Evolutionary conservation across 1,140 invertebrate genomes (phyloP).

Genomic region (Tetramorium simillimum): DNA sequence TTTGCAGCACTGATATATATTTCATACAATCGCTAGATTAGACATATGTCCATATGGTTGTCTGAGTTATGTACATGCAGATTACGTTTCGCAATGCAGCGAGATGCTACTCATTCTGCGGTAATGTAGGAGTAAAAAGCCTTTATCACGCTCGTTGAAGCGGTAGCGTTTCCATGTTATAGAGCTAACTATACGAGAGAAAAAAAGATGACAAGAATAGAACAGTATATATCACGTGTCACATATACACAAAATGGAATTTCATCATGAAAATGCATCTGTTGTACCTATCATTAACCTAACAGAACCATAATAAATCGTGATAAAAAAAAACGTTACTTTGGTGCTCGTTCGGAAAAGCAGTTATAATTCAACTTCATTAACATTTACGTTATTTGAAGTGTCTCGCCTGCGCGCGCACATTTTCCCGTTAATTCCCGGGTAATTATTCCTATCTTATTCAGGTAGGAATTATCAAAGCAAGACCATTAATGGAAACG

Average conservation of each 20-base stretch:
- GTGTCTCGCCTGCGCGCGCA: background rate
- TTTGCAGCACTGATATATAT: background rate
- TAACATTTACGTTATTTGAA: slow-evolving; percentile 17
- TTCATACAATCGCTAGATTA: background rate
- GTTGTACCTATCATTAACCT: background rate
- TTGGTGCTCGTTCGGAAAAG: background rate
- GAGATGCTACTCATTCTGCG: background rate
- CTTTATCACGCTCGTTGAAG: background rate
- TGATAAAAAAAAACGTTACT: background rate
- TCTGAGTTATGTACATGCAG: background rate
- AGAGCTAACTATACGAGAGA: background rate
- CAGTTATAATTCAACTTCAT: slow-evolving; percentile 5
- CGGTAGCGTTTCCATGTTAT: background rate
- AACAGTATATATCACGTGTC: background rate
- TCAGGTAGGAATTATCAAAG: background rate
- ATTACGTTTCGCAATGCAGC: background rate
- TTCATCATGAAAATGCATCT: background rate
- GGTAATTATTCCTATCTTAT: background rate
- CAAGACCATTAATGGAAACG: background rate
- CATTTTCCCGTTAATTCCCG: background rate
- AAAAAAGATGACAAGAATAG: background rate
- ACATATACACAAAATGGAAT: background rate
- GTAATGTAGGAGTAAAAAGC: background rate
- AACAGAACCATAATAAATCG: background rate
- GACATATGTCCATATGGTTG: background rate